Evolutionary conservation across 2,888 invertebrate genomes (phyloP), one percentile per base, ranked within the genome.

Genomic region (Marasmarcha lunaedactyla): DNA sequence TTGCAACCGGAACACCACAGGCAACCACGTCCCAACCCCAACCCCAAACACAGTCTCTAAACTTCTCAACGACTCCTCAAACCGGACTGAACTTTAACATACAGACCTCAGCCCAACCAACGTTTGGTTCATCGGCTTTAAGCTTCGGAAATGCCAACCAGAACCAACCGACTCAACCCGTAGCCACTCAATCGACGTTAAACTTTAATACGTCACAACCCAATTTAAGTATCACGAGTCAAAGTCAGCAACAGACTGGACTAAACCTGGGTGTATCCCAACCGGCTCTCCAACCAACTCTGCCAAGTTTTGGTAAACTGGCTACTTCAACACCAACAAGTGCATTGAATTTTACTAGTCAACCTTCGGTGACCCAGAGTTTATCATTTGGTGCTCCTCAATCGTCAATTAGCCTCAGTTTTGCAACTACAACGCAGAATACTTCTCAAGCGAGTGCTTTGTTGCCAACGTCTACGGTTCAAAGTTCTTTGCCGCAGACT

Each of bases 251-350:
- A 5, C 20, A 20, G 7, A 20, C 20, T 7, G 20, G 20, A 5
- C 7, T 20, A 20, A 20, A 20, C 7, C 7, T 20, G 7, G 20
- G 20, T 20, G 4, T 20, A 20, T 20, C 20, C 7, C 3, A 7
- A 5, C 3, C 4, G 3, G 7, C 49, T 0, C 50, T 44, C 7
- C 3, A 7, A 5, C 3, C 4, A 5, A 20, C 49, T 0, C 50
- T 44, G 1, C 47, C 54, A 10, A 46, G 41, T 38, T 56, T 57
- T 37, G 52, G 50, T 20, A 20, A 20, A 20, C 20, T 7, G 7
- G 20, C 7, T 5, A 20, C 20, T 7, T 20, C 20, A 5, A 20
- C 20, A 5, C 20, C 20, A 20, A 7, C 20, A 7, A 20, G 7
- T 7, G 7, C 20, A 20, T 20, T 20, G 7, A 20, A 20, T 7